Conservation (phyloP, 2,113 vertebrate genomes). For the Lepus timidus region DNA sequence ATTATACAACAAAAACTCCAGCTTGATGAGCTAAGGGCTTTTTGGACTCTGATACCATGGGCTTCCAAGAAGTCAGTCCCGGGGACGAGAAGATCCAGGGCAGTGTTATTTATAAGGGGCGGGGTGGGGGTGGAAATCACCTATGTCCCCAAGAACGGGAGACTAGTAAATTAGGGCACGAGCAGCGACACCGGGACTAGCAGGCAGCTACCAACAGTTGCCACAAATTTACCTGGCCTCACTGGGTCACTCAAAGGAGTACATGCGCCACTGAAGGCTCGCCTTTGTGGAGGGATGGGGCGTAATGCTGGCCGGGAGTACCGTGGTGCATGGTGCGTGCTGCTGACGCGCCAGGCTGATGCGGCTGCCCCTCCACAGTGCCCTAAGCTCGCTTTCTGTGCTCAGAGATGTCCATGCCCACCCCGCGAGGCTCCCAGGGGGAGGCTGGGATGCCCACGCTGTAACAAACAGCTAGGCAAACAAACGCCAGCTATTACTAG, state of each 20-base stretch:
- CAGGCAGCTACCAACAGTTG: not conserved
- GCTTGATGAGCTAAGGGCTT: not conserved
- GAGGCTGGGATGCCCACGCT: not conserved
- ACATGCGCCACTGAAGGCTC: not conserved
- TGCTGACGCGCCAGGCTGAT: not conserved
- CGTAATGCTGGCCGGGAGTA: no score
- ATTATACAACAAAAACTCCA: not conserved
- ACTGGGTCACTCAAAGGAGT: not conserved
- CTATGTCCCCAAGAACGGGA: not conserved
- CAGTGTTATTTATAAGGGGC: not conserved
- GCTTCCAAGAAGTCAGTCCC: not conserved
- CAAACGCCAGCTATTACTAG: not conserved
- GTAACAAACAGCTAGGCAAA: not conserved
- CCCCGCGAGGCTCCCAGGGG: not conserved
- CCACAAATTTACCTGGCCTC: not conserved
- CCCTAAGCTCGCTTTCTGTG: no score
- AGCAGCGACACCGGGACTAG: not conserved
- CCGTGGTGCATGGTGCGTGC: no score
- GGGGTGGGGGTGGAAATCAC: no score
- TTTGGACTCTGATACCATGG: not conserved
- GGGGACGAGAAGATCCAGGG: not conserved
- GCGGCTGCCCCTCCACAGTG: no score
- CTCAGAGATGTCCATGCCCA: not conserved
- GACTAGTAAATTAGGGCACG: not conserved
- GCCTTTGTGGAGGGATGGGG: no score